These are phyloP conservation scores for Euzophera pinguis DNA, from an alignment of 2,888 invertebrate species.

Conservation along the genomic window DNA sequence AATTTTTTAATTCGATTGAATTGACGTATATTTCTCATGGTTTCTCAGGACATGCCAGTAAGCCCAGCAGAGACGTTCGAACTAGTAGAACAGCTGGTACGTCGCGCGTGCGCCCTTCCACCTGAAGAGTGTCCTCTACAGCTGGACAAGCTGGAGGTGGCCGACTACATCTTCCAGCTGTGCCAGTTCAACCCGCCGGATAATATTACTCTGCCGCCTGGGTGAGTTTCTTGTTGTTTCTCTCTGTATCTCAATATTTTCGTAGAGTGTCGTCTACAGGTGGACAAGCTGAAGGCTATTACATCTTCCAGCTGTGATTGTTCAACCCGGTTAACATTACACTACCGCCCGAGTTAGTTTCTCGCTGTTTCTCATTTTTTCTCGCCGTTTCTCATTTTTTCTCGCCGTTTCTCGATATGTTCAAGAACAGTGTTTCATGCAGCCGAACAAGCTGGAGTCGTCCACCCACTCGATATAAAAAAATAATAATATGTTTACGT, in stretches of 20 bases:
- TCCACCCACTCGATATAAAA: not conserved
- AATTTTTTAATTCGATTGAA: no score
- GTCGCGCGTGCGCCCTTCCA: constrained; percentile 89
- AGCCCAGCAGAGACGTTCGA: constrained; percentile 91
- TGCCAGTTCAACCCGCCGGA: constrained; percentile 96
- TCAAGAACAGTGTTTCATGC: no score
- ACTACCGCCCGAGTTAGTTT: constrained; percentile 87
- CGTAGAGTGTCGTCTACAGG: constrained; percentile 84
- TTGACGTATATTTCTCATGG: not conserved
- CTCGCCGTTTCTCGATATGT: no score
- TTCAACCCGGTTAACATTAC: constrained; percentile 96
- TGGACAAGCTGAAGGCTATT: constrained; percentile 91
- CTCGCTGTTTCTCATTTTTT: no score
- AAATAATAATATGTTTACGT: not conserved
- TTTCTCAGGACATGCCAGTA: constrained; percentile 86
- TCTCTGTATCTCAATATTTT: not conserved
- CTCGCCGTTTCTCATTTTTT: not conserved
- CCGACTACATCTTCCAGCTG: constrained; percentile 94
- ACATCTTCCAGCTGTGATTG: constrained; percentile 92
- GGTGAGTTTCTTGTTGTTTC: constrained; percentile 67
- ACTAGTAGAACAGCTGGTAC: constrained; percentile 90
- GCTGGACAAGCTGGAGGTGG: constrained; percentile 90
- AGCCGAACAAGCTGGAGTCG: no score
- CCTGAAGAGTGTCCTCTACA: constrained; percentile 86
- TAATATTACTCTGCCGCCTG: constrained; percentile 91